Evolutionary conservation across 1,140 invertebrate species (phyloP).

Genomic region (Brachionus sp.): DNA sequence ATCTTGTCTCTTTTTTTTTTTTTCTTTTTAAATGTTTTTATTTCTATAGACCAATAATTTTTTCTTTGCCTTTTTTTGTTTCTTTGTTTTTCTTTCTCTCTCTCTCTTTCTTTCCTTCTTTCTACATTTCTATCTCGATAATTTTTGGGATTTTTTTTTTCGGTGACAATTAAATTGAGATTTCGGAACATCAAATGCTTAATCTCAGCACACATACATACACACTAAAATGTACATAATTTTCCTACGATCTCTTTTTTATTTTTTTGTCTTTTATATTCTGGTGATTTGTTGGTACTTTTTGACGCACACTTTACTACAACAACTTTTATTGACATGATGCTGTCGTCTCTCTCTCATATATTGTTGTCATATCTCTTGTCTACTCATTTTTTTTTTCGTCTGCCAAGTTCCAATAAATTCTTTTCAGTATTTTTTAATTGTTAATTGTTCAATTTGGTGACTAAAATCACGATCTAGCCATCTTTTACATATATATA

Average conservation of each 20-base stretch:
- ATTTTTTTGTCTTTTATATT: background rate
- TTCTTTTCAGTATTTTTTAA: constrained; percentile 13
- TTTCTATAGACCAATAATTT: background rate
- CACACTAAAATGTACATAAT: background rate
- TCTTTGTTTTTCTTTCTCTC: too few relatives aligned
- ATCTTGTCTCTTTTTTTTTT: background rate
- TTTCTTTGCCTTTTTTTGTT: too few relatives aligned
- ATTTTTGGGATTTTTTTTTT: background rate
- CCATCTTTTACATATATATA: background rate
- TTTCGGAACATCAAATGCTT: background rate
- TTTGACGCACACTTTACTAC: background rate
- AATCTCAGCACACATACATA: too few relatives aligned
- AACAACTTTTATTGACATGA: background rate
- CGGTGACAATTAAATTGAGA: background rate
- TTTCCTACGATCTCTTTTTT: background rate
- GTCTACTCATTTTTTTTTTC: background rate
- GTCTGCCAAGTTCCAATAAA: constrained; percentile 14
- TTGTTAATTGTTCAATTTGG: background rate
- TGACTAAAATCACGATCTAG: background rate
- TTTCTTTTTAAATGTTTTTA: background rate
- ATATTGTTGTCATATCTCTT: background rate
- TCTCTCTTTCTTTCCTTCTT: too few relatives aligned
- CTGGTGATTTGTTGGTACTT: constrained; percentile 24
- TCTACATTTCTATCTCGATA: too few relatives aligned
- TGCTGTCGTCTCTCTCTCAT: background rate